phyloP scores from a whole-genome alignment of 1,140 invertebrate genomes.

The Drosophila subobscura region DNA sequence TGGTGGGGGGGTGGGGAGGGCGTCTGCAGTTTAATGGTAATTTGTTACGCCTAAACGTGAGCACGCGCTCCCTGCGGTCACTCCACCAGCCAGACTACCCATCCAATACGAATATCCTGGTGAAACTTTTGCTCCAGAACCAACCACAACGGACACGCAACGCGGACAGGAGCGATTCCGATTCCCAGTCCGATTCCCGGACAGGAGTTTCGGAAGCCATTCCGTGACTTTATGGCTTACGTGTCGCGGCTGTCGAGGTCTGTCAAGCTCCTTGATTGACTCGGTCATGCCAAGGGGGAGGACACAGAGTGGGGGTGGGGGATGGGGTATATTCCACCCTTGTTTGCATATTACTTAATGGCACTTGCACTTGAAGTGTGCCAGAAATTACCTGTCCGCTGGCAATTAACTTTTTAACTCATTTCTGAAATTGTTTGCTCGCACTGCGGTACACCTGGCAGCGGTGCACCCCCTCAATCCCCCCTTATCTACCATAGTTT shows the following conservation, averaged over 20 bases:
- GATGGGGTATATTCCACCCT: constrained; percentile 49
- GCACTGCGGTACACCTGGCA: constrained; percentile 53
- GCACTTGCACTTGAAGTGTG: constrained; percentile 76
- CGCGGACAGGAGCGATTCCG: constrained; percentile 18
- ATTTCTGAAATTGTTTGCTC: constrained; percentile 65
- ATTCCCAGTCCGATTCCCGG: constrained; percentile 19
- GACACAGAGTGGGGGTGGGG: background rate
- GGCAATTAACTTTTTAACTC: constrained; percentile 82
- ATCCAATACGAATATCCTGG: background rate
- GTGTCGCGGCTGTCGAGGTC: constrained; percentile 63
- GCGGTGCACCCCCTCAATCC: constrained; percentile 3
- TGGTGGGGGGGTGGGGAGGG: background rate
- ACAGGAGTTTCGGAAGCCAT: constrained; percentile 28
- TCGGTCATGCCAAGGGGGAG: constrained; percentile 32
- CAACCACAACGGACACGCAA: constrained; percentile 71
- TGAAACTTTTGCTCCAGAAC: constrained; percentile 59
- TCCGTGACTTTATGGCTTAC: constrained; percentile 81
- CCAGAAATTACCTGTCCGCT: constrained; percentile 81
- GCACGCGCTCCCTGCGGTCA: constrained; percentile 64
- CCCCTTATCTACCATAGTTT: background rate
- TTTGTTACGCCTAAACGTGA: constrained; percentile 83
- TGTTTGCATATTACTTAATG: constrained; percentile 81
- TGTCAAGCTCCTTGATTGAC: constrained; percentile 71
- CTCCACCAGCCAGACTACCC: no score
- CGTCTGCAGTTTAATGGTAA: constrained; percentile 70